phyloP scores from a whole-genome alignment of 2,113 vertebrate species.

The Chelonoidis abingdonii region DNA sequence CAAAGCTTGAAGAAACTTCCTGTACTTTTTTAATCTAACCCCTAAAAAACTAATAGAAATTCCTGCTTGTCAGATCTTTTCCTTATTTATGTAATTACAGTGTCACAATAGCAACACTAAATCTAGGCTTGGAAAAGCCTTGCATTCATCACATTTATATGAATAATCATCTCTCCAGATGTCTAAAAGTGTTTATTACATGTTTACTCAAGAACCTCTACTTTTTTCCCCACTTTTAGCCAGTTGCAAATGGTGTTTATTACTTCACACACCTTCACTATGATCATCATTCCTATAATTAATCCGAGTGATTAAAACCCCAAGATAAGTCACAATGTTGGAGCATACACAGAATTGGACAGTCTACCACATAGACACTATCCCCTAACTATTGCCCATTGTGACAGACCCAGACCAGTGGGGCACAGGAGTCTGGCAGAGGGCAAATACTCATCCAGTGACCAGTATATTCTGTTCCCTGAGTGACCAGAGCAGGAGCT shows the following conservation, averaged over 20 bases:
- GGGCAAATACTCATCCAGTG: too few relatives aligned
- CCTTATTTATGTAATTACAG: neutral
- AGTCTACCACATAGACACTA: neutral
- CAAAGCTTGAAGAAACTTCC: neutral
- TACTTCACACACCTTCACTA: neutral
- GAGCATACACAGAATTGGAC: neutral
- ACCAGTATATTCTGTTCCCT: too few relatives aligned
- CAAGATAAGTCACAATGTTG: neutral
- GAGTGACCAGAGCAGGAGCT: too few relatives aligned
- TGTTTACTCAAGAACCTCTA: conserved; percentile 12
- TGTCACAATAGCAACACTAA: neutral
- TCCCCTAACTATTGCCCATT: neutral
- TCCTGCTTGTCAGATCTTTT: accelerated
- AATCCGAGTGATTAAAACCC: conserved; percentile 15
- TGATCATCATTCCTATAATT: conserved; percentile 17
- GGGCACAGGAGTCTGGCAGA: too few relatives aligned
- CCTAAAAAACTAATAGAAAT: neutral
- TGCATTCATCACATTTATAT: neutral
- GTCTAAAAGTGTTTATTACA: neutral
- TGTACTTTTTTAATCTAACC: neutral
- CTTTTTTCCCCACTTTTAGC: neutral
- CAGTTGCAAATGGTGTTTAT: conserved; percentile 46
- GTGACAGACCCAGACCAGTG: too few relatives aligned
- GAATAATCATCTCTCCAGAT: neutral
- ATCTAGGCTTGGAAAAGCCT: neutral